Conservation (phyloP, 2,113 vertebrate species). For the Rhinoptilus africanus region DNA sequence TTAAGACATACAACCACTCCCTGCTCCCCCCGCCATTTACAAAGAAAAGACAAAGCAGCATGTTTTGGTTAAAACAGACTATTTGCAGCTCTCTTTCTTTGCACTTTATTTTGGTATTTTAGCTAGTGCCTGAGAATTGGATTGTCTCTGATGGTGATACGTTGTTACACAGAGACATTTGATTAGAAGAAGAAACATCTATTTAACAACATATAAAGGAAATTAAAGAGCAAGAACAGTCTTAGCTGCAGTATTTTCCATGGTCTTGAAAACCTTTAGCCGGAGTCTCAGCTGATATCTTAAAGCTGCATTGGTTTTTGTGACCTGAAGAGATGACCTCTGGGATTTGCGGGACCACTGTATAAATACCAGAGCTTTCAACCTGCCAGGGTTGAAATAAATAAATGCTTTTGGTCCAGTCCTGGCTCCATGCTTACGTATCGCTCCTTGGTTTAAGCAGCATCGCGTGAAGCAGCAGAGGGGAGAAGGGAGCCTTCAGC, state of each 20-base stretch:
- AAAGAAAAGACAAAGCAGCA: background rate
- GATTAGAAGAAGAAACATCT: background rate
- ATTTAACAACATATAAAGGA: background rate
- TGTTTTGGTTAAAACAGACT: background rate
- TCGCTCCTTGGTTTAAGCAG: background rate
- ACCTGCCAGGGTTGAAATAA: background rate
- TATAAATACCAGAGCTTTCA: background rate
- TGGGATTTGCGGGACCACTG: background rate
- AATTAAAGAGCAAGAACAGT: background rate
- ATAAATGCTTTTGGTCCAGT: background rate
- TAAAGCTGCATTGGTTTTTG: background rate
- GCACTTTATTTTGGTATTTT: background rate
- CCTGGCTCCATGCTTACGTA: background rate
- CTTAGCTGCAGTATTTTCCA: background rate
- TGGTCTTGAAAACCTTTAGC: background rate
- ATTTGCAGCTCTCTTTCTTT: background rate
- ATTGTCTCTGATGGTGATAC: background rate
- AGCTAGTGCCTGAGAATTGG: background rate
- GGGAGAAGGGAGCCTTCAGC: background rate
- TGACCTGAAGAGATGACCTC: background rate
- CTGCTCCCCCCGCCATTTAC: background rate
- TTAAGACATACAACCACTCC: background rate
- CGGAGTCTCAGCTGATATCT: background rate
- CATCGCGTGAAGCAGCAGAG: accelerated
- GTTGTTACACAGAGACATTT: background rate